Evolutionary conservation across 2,888 invertebrate species (phyloP), one percentile per base, ranked within the genome.

Genomic region (Oscheius myriophilus): DNA sequence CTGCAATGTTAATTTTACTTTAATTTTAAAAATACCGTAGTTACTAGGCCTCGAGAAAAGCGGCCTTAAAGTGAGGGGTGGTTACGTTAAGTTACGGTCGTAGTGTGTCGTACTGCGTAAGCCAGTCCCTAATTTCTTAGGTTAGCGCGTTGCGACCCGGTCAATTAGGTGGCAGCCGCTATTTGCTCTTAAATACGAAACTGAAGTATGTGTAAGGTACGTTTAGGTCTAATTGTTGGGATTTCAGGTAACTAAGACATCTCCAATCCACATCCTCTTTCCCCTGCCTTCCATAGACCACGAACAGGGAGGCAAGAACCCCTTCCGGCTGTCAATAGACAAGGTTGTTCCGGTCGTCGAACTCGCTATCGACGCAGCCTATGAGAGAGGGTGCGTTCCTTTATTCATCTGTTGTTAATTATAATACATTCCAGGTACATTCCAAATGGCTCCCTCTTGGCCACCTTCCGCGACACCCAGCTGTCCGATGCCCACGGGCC

Each of bases 401-500:
- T 16, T 43, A 26, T 54, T n/a, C 18, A 18, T 42, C 33, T 67
- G 18, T 41, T 65, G 6, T 33, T 9, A 18, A 33, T 33, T 33
- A 33, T 33, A n/a, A n/a, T n/a, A n/a, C 23, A 2, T 14, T 54
- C n/a, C 39, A 66, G 73, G 12, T 52, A 82, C 43, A 68, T 84
- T 14, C 79, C 81, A 4, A 54, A 62, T 14, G 71, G 75, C 61
- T 82, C 83, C 9, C 46, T 85, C 18, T 45, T 51, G 14, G 62
- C 75, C n/a, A 71, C 73, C 41, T 85, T 78, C 69, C 74, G 73
- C 45, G 81, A 85, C 71, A 70, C 84, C 21, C 63, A 78, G 53
- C 70, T 83, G 14, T 80, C 80, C 2, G 85, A 85, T 69, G 84
- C 85, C 0, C 75, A 78, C 46, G 85, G 85, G 1, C 85, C 85